A percentile compares a stretch with the other conserved stretches of the same genome.
These are phyloP conservation scores for Antheraea mylitta DNA, from an alignment of 1,140 invertebrate genomes.

Conservation along the genomic window DNA sequence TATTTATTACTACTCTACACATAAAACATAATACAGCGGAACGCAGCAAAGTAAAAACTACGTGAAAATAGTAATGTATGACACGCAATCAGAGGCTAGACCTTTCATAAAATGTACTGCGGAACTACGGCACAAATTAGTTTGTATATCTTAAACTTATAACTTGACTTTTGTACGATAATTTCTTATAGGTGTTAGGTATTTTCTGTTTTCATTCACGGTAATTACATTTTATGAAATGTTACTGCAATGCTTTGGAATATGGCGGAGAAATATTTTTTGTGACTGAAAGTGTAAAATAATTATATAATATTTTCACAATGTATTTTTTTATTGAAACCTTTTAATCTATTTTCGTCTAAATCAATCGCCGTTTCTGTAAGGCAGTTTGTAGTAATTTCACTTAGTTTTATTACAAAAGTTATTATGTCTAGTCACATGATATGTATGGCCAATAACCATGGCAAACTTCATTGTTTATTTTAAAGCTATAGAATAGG, in stretches of 20 bases:
- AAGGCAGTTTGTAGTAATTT: constrained; percentile 9
- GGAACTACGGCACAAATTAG: constrained; percentile 61
- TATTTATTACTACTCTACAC: constrained; percentile 42
- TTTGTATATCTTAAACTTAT: constrained; percentile 1
- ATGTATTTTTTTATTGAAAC: background rate
- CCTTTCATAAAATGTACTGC: constrained; percentile 68
- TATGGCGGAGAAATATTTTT: constrained; percentile 34
- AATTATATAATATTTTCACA: constrained; percentile 4
- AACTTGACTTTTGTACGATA: constrained; percentile 68
- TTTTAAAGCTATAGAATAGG: too few species aligned
- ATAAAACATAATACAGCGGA: background rate
- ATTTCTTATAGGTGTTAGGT: constrained; percentile 59
- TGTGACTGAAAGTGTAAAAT: constrained; percentile 40
- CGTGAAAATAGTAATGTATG: background rate
- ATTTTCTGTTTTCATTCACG: constrained; percentile 54
- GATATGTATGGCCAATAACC: too few species aligned
- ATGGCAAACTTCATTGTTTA: too few species aligned
- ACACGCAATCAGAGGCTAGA: constrained; percentile 23
- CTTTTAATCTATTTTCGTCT: background rate
- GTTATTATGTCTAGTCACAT: too few species aligned
- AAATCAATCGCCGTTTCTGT: background rate
- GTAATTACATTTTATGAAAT: constrained; percentile 67
- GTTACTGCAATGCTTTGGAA: constrained; percentile 34
- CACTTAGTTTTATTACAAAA: constrained; percentile 13
- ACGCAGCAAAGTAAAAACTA: background rate